Percentiles rank a stretch among this genome's conserved stretches.
phyloP scores from a whole-genome alignment of 2,797 vertebrate genomes.

The Hippocampus kuda region DNA sequence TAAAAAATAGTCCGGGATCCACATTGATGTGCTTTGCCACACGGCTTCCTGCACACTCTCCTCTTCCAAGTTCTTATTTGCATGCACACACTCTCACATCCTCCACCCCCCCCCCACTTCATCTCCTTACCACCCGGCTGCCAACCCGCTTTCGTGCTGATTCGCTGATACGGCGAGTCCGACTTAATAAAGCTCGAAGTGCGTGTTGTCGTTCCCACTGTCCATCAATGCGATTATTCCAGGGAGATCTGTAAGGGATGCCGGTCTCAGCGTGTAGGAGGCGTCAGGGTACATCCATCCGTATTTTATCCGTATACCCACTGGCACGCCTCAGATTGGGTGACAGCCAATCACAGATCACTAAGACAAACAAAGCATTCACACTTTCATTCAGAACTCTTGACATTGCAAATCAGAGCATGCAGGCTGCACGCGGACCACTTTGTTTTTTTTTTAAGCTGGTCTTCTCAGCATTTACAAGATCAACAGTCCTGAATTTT shows the following conservation, averaged over 20 bases:
- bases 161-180: conserved; percentile 45
- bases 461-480: too few relatives aligned
- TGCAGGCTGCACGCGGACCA: background rate
- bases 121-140: conserved; percentile 8
- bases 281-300: background rate
- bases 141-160: conserved; percentile 47
- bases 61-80: conserved; percentile 38
- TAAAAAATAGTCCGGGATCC: background rate
- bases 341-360: background rate
- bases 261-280: conserved; percentile 44
- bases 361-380: too few relatives aligned
- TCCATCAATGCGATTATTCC: conserved; percentile 69
- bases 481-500: too few relatives aligned
- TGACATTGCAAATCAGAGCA: background rate
- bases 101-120: background rate
- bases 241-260: conserved; percentile 61
- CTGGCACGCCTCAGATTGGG: background rate
- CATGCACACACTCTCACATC: conserved; percentile 30
- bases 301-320: background rate
- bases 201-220: conserved; percentile 59
- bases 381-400: background rate
- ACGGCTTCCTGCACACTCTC: conserved; percentile 17
- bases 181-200: conserved; percentile 68
- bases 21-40: background rate
- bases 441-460: too few relatives aligned